These are phyloP conservation scores for Theristicus caerulescens DNA, from an alignment of 2,113 vertebrate species.

Conservation along the genomic window DNA sequence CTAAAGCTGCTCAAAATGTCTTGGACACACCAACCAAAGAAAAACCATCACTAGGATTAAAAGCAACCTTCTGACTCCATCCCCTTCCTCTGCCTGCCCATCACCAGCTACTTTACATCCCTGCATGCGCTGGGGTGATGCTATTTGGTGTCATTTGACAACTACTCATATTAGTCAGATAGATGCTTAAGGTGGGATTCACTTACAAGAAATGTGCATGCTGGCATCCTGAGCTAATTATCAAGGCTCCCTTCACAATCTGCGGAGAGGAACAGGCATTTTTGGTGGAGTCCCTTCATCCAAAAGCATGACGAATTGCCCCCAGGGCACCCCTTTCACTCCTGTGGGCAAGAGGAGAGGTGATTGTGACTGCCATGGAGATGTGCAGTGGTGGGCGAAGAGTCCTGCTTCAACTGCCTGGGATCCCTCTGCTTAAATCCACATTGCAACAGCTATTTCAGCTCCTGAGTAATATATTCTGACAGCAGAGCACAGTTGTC, in stretches of 20 bases:
- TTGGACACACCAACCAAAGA: neutral
- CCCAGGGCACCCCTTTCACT: neutral
- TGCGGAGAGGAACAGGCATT: neutral
- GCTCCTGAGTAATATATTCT: neutral
- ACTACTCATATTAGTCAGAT: too few relatives aligned
- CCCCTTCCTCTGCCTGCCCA: neutral
- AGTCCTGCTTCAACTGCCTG: neutral
- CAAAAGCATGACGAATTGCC: neutral
- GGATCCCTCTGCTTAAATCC: neutral
- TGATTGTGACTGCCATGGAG: neutral
- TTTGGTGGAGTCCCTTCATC: neutral
- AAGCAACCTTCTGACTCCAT: neutral
- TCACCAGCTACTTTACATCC: neutral
- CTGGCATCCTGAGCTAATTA: neutral
- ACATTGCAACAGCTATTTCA: neutral
- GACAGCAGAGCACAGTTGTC: neutral
- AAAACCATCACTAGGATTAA: neutral
- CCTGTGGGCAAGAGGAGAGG: neutral
- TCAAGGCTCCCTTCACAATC: neutral
- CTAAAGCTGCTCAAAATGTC: neutral
- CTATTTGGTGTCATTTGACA: too few relatives aligned
- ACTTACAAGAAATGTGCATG: neutral
- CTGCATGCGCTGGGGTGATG: fast-evolving
- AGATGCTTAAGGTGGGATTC: neutral
- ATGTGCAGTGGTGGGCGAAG: too few relatives aligned